These are phyloP conservation scores for Loris lydekkerianus DNA, from an alignment of 2,797 vertebrate genomes.

Conservation along the genomic window DNA sequence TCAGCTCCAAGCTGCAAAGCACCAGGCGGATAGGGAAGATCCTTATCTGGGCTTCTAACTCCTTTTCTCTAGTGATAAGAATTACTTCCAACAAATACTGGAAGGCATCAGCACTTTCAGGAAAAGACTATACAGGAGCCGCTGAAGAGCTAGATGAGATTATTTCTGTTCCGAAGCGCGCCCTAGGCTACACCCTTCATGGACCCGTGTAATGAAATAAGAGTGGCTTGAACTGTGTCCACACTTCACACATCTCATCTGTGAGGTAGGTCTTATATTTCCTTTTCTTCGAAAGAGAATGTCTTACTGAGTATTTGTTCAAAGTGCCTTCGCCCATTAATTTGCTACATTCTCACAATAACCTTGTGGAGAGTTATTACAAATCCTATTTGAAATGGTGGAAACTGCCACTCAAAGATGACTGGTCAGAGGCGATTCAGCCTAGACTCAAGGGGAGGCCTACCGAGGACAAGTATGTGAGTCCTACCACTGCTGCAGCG, in stretches of 20 bases:
- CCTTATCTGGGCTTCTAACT: background rate
- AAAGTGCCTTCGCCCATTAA: background rate
- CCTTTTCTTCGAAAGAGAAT: background rate
- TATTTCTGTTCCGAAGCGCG: slow-evolving; percentile 2
- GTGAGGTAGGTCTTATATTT: background rate
- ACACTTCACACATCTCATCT: background rate
- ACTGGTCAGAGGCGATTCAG: background rate
- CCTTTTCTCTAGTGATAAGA: background rate
- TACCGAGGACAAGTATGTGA: background rate
- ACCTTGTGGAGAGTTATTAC: background rate
- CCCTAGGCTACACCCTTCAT: background rate
- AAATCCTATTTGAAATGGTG: background rate
- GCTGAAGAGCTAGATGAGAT: background rate
- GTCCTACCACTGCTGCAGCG: fast-evolving
- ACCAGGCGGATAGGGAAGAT: background rate
- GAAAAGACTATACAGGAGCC: background rate
- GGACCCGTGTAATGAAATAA: background rate
- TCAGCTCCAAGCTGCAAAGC: background rate
- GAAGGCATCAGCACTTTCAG: background rate
- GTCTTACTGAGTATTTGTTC: background rate
- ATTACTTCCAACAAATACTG: background rate
- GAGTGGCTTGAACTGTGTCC: background rate
- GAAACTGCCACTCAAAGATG: background rate
- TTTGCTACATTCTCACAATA: background rate
- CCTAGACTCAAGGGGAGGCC: too few relatives aligned